Conservation (phyloP, 92 coral and sea anemone genomes). For the Palythoa heliodiscus region DNA sequence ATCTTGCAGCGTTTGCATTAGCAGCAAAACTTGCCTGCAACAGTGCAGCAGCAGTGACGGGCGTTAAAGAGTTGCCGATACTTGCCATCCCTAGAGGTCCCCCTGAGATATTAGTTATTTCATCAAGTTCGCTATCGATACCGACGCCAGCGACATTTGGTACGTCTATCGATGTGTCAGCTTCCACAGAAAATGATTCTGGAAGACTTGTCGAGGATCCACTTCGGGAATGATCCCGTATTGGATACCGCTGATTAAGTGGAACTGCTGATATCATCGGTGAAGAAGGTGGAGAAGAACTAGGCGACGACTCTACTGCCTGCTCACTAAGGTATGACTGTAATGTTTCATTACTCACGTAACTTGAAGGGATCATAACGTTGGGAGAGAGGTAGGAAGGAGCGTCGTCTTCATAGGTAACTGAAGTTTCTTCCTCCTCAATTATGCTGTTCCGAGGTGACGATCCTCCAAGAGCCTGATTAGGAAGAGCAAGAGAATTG, state of each 20-base stretch:
- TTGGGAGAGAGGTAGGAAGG: constrained; percentile 50
- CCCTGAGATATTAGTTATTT: constrained; percentile 19
- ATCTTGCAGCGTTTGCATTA: constrained; percentile 65
- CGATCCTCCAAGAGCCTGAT: constrained; percentile 27
- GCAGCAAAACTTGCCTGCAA: constrained; percentile 64
- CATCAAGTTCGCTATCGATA: constrained; percentile 3
- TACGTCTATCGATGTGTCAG: constrained; percentile 41
- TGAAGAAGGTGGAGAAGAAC: constrained; percentile 74
- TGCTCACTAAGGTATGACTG: constrained; percentile 62
- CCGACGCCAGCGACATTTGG: neutral
- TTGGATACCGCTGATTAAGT: constrained; percentile 73
- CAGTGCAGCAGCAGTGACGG: constrained; percentile 68
- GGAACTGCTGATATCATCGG: constrained; percentile 78
- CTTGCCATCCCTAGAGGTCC: constrained; percentile 44
- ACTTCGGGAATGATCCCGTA: constrained; percentile 51
- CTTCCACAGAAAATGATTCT: constrained; percentile 48
- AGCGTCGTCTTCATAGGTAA: constrained; percentile 42
- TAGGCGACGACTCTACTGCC: constrained; percentile 59
- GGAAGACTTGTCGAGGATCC: constrained; percentile 42
- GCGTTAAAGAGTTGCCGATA: constrained; percentile 59
- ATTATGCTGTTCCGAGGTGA: constrained; percentile 81
- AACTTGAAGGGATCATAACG: constrained; percentile 43
- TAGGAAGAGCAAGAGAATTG: constrained; percentile 15
- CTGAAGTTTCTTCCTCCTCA: constrained; percentile 65
- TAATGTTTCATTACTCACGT: constrained; percentile 51